A percentile compares a stretch with the other conserved stretches of the same genome.
phyloP scores from a whole-genome alignment of 2,888 invertebrate genomes.

The Acleris holmiana region DNA sequence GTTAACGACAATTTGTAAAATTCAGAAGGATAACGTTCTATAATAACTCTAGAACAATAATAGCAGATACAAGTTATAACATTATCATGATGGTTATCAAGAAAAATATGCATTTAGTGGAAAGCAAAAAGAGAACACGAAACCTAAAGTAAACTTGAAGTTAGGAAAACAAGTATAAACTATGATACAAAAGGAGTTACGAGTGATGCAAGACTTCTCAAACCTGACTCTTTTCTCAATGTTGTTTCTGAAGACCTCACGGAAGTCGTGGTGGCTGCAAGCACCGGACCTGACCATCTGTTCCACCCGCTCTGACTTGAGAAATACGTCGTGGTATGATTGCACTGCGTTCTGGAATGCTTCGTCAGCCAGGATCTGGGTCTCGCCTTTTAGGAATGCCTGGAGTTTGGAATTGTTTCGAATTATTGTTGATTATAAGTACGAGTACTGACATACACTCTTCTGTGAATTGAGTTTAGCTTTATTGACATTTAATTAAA shows the following conservation, averaged over 20 bases:
- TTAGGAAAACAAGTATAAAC: not conserved
- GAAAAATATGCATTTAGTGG: no score
- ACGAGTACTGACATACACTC: no score
- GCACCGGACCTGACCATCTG: conserved; percentile 99
- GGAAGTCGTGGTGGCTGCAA: conserved; percentile 98
- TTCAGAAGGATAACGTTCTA: no score
- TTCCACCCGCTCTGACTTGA: conserved; percentile 97
- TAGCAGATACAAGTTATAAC: no score
- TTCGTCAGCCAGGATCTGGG: conserved; percentile 98
- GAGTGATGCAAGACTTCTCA: conserved; percentile 23
- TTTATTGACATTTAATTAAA: no score
- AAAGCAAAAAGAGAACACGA: not conserved
- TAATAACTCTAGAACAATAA: no score
- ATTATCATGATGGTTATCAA: no score
- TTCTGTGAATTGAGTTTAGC: no score
- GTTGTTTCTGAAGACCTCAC: conserved; percentile 97
- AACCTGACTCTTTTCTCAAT: conserved; percentile 98
- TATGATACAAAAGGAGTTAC: not conserved
- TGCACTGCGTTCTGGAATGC: conserved; percentile 99
- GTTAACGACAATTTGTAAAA: not conserved
- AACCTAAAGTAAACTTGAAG: not conserved
- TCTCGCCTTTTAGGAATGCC: conserved; percentile 98
- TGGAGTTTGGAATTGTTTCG: conserved; percentile 54
- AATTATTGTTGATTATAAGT: no score
- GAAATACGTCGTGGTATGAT: conserved; percentile 97